These are phyloP conservation scores for Elachura formosa DNA, from an alignment of 2,113 vertebrate species.

Conservation along the genomic window DNA sequence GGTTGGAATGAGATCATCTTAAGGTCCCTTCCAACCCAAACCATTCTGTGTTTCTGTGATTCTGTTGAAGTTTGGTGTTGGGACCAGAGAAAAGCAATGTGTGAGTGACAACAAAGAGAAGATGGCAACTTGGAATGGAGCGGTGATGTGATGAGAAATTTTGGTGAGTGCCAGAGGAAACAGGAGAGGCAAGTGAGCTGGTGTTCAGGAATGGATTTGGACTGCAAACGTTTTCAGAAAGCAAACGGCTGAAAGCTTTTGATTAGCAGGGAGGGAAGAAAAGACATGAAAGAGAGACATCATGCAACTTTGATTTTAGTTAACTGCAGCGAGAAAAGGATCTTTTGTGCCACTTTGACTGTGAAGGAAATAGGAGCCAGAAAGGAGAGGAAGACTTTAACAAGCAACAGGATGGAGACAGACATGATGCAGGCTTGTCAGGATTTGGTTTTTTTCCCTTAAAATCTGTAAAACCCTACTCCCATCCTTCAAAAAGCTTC, in stretches of 20 bases:
- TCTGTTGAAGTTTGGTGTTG: not conserved
- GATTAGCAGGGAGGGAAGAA: not conserved
- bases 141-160: not conserved
- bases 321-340: not conserved
- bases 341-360: not conserved
- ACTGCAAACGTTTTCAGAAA: not conserved
- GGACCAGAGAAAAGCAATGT: not conserved
- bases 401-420: not conserved
- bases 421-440: not conserved
- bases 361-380: not conserved
- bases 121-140: not conserved
- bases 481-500: not conserved
- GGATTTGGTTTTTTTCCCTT: not conserved
- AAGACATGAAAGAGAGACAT: not conserved
- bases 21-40: not conserved
- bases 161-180: not conserved
- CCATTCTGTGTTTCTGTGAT: not conserved
- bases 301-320: not conserved
- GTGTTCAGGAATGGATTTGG: not conserved
- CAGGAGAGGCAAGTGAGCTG: not conserved
- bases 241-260: not conserved
- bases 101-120: not conserved
- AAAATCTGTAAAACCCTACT: not conserved
- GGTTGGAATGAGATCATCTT: not conserved
- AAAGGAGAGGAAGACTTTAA: not conserved